Evolutionary conservation across 2,113 vertebrate genomes (phyloP), one percentile per base, ranked within the genome.

Genomic region (Xiphophorus couchianus): DNA sequence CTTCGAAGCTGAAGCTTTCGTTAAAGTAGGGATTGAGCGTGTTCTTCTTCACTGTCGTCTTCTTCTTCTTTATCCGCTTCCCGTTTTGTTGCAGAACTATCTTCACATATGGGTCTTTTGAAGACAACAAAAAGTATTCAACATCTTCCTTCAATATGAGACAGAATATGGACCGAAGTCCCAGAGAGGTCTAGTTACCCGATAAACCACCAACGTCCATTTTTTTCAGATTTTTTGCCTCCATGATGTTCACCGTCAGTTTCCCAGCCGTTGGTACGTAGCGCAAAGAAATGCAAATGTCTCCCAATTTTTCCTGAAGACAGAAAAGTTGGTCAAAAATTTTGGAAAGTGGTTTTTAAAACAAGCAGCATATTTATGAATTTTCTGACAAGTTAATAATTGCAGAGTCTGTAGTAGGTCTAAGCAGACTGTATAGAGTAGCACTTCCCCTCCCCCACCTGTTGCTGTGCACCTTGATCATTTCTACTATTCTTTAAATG

Each of bases 41-140:
- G 85, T 97, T 97, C 91, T 97, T 97, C 94, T 97, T 97, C 17
- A 97, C 96, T 2, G 96, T 97, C 0, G 96, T 97, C 91, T 97
- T 97, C 87, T 97, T 97, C 86, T 97, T 97, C 76, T 96, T 96
- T 44, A 97, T 93, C 44, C 96, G 92, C 71, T 96, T 97, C 35
- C 96, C 96, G 8, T 96, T 96, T 84, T 97, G 96, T 90, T 97
- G 96, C 82, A 97, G 93, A 42, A 95, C 91, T 62, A 94, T 92
- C 86, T 94, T 95, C 73, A 94, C 92, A 64, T 81, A 95, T 1
- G 93, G 94, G 82, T 94, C 93, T 94, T 72, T 33, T n/a, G 4
- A 5, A 48, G 44, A 48, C 44, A 48, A 48, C 17, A 72, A 22
- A 67, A 83, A 65, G 37, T 74, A 17, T 37, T 27, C 1, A 51